These are phyloP conservation scores for Lordiphosa stackelbergi DNA, from an alignment of 1,140 invertebrate genomes.

Conservation along the genomic window DNA sequence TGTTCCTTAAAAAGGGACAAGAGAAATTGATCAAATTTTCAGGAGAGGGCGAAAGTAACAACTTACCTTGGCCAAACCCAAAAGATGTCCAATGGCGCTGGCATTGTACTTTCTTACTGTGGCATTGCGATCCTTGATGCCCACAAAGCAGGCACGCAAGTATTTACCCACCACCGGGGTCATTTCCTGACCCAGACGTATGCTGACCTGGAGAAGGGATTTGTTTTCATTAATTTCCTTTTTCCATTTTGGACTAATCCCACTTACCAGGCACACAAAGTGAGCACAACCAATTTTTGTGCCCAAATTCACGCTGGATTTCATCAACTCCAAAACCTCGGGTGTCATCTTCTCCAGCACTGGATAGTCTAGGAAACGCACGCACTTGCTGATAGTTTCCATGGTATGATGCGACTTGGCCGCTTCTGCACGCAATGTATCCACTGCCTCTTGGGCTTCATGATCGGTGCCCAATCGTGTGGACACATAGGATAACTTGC, in stretches of 20 bases:
- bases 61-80: constrained; percentile 85
- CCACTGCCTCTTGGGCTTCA: constrained; percentile 84
- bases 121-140: constrained; percentile 89
- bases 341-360: constrained; percentile 88
- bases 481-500: constrained; percentile 88
- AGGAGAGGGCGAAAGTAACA: too few species aligned
- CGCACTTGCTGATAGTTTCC: constrained; percentile 91
- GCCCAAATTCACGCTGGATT: constrained; percentile 87
- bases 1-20: constrained; percentile 78
- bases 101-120: constrained; percentile 90
- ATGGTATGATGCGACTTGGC: constrained; percentile 91
- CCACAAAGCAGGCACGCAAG: constrained; percentile 85
- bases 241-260: background rate
- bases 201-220: constrained; percentile 57
- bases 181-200: constrained; percentile 78
- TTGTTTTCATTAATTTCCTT: background rate
- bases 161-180: constrained; percentile 85
- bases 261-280: constrained; percentile 83
- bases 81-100: constrained; percentile 89
- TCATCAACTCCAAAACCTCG: constrained; percentile 89
- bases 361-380: constrained; percentile 88
- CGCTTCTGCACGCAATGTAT: constrained; percentile 85
- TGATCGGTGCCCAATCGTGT: constrained; percentile 83
- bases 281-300: constrained; percentile 91
- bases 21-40: background rate